These are phyloP conservation scores for Palythoa grandis DNA, from an alignment of 92 coral and sea anemone species.

Conservation along the genomic window DNA sequence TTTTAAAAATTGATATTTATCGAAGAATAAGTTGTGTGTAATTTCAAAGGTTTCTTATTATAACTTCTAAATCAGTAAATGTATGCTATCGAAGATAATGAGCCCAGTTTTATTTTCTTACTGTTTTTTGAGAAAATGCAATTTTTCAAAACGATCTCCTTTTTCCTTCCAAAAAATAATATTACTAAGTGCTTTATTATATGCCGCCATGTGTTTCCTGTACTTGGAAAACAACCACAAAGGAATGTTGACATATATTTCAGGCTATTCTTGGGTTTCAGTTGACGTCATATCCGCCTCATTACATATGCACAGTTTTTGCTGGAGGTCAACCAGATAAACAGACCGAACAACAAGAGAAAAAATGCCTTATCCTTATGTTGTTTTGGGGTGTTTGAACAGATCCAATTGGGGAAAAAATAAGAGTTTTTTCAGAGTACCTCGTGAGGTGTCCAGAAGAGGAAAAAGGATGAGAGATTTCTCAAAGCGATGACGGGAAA, in stretches of 20 bases:
- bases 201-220: not conserved
- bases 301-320: too few relatives aligned
- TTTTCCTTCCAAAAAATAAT: too few relatives aligned
- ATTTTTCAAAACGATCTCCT: not conserved
- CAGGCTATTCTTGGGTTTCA: not conserved
- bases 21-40: not conserved
- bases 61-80: not conserved
- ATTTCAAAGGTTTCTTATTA: not conserved
- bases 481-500: conserved; percentile 43
- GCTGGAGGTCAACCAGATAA: too few relatives aligned
- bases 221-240: not conserved
- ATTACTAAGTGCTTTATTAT: not conserved
- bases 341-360: too few relatives aligned
- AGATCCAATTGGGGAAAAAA: conserved; percentile 41
- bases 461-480: conserved; percentile 31
- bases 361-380: not conserved
- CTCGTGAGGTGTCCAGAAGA: conserved; percentile 16
- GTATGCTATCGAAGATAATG: not conserved
- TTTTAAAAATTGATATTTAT: not conserved
- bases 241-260: not conserved
- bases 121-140: not conserved
- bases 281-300: too few relatives aligned
- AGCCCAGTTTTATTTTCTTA: not conserved
- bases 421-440: conserved; percentile 35
- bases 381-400: conserved; percentile 35